Evolutionary conservation across 1,140 invertebrate genomes (phyloP).

Genomic region (Apis mellifera): DNA sequence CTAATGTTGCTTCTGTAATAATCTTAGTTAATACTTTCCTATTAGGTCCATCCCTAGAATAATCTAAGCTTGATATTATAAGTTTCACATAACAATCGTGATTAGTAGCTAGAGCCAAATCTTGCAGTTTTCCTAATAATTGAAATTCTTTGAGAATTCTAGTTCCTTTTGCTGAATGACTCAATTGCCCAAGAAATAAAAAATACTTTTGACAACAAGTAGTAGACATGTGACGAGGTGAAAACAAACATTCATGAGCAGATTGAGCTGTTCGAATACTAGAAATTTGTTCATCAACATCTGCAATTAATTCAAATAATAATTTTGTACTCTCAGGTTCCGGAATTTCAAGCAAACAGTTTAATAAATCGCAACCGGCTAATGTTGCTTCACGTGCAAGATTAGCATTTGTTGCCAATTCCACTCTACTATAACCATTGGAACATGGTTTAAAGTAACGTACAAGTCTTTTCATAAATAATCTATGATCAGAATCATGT

Average conservation of each 20-base stretch:
- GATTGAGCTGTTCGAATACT: constrained; percentile 88
- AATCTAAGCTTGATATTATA: constrained; percentile 94
- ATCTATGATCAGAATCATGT: constrained; percentile 86
- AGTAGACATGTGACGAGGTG: constrained; percentile 92
- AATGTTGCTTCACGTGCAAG: constrained; percentile 85
- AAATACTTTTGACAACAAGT: constrained; percentile 97
- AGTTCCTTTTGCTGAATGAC: constrained; percentile 87
- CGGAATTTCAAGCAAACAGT: constrained; percentile 85
- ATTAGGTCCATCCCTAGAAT: constrained; percentile 85
- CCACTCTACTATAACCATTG: constrained; percentile 89
- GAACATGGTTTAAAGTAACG: constrained; percentile 94
- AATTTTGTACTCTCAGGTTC: constrained; percentile 83
- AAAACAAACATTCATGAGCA: constrained; percentile 93
- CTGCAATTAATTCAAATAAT: constrained; percentile 90
- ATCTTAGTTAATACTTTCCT: constrained; percentile 81
- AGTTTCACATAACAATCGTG: constrained; percentile 96
- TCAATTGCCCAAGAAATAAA: constrained; percentile 93
- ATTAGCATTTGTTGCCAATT: constrained; percentile 84
- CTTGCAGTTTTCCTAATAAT: constrained; percentile 90
- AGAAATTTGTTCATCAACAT: constrained; percentile 89
- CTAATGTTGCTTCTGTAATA: constrained; percentile 86
- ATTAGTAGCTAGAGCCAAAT: constrained; percentile 90
- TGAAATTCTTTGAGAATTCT: constrained; percentile 89
- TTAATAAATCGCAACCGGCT: constrained; percentile 89
- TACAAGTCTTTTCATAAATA: constrained; percentile 91